Evolutionary conservation across 2,888 invertebrate species (phyloP).

Genomic region (Cremastobaeus sp.): DNA sequence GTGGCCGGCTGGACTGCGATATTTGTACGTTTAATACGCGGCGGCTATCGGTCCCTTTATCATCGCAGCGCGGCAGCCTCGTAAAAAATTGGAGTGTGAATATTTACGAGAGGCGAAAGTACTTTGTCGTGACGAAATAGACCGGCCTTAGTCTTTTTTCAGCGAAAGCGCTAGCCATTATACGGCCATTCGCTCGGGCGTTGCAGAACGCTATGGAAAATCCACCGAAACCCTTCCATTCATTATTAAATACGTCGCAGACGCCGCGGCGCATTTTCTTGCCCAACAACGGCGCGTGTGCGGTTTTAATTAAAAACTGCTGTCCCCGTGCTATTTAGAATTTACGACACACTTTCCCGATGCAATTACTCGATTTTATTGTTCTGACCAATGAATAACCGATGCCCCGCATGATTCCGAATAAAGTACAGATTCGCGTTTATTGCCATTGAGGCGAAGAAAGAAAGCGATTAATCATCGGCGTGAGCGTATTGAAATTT

Average conservation of each 20-base stretch:
- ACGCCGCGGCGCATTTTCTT: constrained; percentile 58
- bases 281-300: constrained; percentile 52
- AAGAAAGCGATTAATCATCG: too few species aligned
- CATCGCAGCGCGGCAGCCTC: constrained; percentile 55
- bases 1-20: constrained; percentile 3
- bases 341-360: constrained; percentile 52
- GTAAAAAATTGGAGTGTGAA: constrained; percentile 62
- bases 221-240: constrained; percentile 40
- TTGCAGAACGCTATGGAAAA: constrained; percentile 40
- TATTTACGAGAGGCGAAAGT: constrained; percentile 65
- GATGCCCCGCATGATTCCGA: constrained; percentile 29
- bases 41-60: constrained; percentile 51
- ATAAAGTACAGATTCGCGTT: too few species aligned
- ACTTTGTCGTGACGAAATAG: constrained; percentile 61
- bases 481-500: too few species aligned
- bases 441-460: too few species aligned
- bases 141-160: constrained; percentile 39
- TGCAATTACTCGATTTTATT: constrained; percentile 50
- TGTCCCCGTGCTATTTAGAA: constrained; percentile 65
- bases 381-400: constrained; percentile 40
- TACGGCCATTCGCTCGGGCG: constrained; percentile 37
- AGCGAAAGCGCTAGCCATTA: constrained; percentile 40
- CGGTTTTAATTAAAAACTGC: constrained; percentile 63
- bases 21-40: constrained; percentile 34
- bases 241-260: constrained; percentile 54